A percentile compares a stretch with the other conserved stretches of the same genome.
Conservation (phyloP, 2,888 invertebrate species). For the Idaea aversata region DNA sequence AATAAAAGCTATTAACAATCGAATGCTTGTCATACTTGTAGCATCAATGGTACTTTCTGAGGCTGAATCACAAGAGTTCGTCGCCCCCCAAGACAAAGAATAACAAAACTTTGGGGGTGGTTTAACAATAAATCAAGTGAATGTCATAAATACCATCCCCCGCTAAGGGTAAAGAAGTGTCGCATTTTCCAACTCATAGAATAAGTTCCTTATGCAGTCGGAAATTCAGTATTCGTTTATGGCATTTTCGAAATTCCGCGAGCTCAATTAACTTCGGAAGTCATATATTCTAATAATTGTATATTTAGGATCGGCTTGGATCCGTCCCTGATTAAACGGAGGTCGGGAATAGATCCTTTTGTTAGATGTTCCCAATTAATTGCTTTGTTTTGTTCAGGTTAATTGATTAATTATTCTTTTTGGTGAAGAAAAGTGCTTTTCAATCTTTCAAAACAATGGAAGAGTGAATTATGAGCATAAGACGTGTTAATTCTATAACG, state of each 20-base stretch:
- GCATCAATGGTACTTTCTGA: slow-evolving; percentile 1
- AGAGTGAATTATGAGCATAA: not conserved
- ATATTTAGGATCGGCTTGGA: slow-evolving; percentile 26
- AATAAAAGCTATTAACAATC: not conserved
- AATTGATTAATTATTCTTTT: not conserved
- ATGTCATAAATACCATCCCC: slow-evolving; percentile 52
- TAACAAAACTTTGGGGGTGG: slow-evolving; percentile 45
- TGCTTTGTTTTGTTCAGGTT: not conserved
- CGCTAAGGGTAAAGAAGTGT: slow-evolving; percentile 46
- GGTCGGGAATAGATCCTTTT: slow-evolving; percentile 23
- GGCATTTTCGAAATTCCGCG: slow-evolving; percentile 28
- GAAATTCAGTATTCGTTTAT: slow-evolving; percentile 29
- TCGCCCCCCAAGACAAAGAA: slow-evolving; percentile 45
- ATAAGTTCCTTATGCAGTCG: slow-evolving; percentile 30
- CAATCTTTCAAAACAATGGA: not conserved
- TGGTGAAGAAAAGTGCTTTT: not conserved
- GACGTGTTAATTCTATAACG: too few relatives aligned
- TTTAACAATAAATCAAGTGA: slow-evolving; percentile 47
- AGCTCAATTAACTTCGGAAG: slow-evolving; percentile 36
- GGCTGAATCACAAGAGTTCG: slow-evolving; percentile 41
- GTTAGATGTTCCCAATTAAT: slow-evolving; percentile 16
- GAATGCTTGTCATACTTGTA: not conserved
- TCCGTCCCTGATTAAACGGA: slow-evolving; percentile 22
- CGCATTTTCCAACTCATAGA: slow-evolving; percentile 55
- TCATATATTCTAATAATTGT: slow-evolving; percentile 35